Conservation (phyloP, 2,888 invertebrate species). For the Cryptocephalus moraei region DNA sequence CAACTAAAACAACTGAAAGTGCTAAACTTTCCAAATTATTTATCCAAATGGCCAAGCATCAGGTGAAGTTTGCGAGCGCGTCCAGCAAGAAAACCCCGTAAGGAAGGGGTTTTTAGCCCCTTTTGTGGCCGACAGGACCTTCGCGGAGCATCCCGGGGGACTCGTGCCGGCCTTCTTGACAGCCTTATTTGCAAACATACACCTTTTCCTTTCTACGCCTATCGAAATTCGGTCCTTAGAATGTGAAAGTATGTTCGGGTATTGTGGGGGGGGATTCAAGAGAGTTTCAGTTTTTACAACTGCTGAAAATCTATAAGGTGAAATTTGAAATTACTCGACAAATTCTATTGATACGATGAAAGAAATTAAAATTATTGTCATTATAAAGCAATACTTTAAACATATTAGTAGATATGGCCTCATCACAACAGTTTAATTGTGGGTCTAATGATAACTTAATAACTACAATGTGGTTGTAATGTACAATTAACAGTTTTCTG, state of each 20-base stretch:
- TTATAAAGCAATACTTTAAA: no score
- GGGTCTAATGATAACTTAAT: no score
- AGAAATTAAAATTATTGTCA: no score
- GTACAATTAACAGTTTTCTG: no score
- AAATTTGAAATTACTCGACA: no score
- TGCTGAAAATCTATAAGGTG: no score
- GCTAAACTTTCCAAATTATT: constrained; percentile 25
- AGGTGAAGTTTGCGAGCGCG: constrained; percentile 23
- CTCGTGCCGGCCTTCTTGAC: constrained; percentile 33
- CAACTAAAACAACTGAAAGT: constrained; percentile 1
- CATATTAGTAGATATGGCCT: no score
- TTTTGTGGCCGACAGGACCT: constrained; percentile 14
- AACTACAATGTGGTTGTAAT: no score
- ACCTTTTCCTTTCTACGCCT: constrained; percentile 29
- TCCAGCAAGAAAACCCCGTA: constrained; percentile 21
- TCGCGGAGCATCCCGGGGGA: constrained; percentile 22
- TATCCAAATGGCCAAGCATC: constrained; percentile 29
- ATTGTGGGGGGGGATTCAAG: no score
- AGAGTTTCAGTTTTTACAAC: no score
- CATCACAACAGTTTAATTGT: no score
- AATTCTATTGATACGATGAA: no score
- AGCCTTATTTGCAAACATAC: constrained; percentile 35
- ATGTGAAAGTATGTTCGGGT: constrained; percentile 19
- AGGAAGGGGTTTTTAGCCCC: constrained; percentile 27
- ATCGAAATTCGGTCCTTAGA: constrained; percentile 16